These are phyloP conservation scores for Abramis brama DNA, from an alignment of 2,113 vertebrate species.

Conservation along the genomic window DNA sequence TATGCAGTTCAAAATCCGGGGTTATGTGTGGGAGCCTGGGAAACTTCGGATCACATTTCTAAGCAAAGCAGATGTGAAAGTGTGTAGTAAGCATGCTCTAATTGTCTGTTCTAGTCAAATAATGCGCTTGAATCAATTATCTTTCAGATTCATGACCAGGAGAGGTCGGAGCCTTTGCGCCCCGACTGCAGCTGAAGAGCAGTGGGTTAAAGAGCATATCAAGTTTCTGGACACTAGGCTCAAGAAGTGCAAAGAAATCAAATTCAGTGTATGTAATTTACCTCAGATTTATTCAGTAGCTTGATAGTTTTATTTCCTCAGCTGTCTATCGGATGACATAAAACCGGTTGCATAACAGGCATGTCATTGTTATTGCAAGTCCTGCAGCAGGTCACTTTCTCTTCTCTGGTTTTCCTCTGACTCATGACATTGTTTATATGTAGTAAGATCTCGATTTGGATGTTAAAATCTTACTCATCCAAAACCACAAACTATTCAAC, in stretches of 20 bases:
- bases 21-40: neutral
- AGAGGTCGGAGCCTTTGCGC: conserved; percentile 50
- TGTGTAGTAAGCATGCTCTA: neutral
- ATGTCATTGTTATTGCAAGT: neutral
- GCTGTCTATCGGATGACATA: neutral
- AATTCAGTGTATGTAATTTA: conserved; percentile 36
- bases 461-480: neutral
- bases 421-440: neutral
- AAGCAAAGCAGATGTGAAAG: neutral
- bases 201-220: conserved; percentile 45
- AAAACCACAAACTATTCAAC: conserved; percentile 22
- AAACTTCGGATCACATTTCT: neutral
- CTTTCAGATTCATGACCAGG: conserved; percentile 56
- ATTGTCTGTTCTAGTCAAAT: conserved; percentile 5
- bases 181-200: neutral
- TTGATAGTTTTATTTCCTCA: neutral
- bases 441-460: neutral
- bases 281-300: neutral
- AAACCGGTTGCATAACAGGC: neutral
- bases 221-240: neutral
- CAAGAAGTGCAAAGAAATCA: neutral
- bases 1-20: too few relatives aligned
- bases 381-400: neutral
- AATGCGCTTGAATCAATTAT: neutral
- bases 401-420: neutral